A percentile compares a stretch with the other conserved stretches of the same genome.
Conservation (phyloP, 2,113 vertebrate genomes). For the Polyodon spathula region DNA sequence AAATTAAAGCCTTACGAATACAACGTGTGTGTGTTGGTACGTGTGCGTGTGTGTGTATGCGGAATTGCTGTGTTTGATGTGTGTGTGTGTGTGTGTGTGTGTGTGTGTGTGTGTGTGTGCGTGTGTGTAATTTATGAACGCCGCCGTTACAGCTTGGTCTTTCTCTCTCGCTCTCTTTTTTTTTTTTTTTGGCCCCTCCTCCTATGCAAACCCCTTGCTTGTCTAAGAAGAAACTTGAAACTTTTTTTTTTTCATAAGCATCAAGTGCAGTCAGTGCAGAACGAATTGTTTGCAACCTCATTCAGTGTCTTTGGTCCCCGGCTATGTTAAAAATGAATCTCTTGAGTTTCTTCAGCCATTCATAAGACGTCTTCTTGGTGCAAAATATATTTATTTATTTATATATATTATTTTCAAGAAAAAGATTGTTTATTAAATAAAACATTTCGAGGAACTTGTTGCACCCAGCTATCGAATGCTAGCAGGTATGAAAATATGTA, state of each 20-base stretch:
- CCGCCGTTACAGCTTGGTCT: slow-evolving; percentile 20
- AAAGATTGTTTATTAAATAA: slow-evolving; percentile 34
- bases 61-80: slow-evolving; percentile 26
- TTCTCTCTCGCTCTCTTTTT: slow-evolving; percentile 31
- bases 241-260: slow-evolving; percentile 45
- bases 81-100: slow-evolving; percentile 19
- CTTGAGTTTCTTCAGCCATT: slow-evolving; percentile 31
- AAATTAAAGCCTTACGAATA: slow-evolving; percentile 1
- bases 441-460: slow-evolving; percentile 39
- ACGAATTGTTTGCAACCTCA: slow-evolving; percentile 37
- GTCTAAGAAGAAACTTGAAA: slow-evolving; percentile 35
- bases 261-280: slow-evolving; percentile 52
- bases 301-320: slow-evolving; percentile 38
- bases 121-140: slow-evolving; percentile 37
- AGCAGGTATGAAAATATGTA: slow-evolving; percentile 50
- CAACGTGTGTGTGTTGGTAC: slow-evolving; percentile 2
- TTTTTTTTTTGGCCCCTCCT: slow-evolving; percentile 43
- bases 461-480: slow-evolving; percentile 50
- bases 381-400: slow-evolving; percentile 13
- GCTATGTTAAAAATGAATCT: slow-evolving; percentile 43
- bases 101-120: slow-evolving; percentile 15
- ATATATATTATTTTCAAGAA: not conserved
- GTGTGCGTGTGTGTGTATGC: not conserved
- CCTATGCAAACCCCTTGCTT: slow-evolving; percentile 46
- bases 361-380: slow-evolving; percentile 44